phyloP scores from a whole-genome alignment of 2,888 invertebrate genomes.

The Yponomeuta evonymella region DNA sequence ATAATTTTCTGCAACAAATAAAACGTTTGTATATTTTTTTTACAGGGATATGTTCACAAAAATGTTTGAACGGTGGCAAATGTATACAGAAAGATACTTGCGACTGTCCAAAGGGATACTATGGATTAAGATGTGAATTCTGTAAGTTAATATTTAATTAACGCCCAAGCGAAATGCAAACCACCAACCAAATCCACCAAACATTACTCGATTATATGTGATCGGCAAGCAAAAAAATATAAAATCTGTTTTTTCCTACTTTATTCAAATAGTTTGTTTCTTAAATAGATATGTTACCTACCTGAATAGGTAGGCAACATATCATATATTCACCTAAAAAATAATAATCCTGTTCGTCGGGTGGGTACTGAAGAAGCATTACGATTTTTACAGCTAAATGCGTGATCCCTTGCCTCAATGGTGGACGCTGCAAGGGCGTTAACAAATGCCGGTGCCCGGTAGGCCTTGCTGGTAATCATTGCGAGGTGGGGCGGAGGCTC shows the following conservation, averaged over 20 bases:
- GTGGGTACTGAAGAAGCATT: no score
- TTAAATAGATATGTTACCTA: no score
- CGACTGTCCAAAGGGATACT: slow-evolving; percentile 93
- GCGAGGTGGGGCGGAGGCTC: slow-evolving; percentile 88
- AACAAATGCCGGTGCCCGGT: slow-evolving; percentile 92
- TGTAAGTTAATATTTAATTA: slow-evolving; percentile 79
- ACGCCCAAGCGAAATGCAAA: no score
- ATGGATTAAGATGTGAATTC: slow-evolving; percentile 92
- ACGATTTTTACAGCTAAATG: slow-evolving; percentile 82
- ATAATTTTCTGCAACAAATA: slow-evolving; percentile 31
- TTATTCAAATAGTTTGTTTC: no score
- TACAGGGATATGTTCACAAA: slow-evolving; percentile 91
- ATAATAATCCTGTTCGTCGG: no score
- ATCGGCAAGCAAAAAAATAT: no score
- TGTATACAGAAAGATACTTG: slow-evolving; percentile 96
- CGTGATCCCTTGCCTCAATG: slow-evolving; percentile 92
- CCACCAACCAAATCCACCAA: no score
- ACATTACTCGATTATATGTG: no score
- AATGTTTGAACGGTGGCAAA: slow-evolving; percentile 95
- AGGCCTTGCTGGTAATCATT: slow-evolving; percentile 91
- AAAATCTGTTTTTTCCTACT: no score
- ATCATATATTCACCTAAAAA: no score
- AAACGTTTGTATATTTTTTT: slow-evolving; percentile 36
- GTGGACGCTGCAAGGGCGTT: slow-evolving; percentile 91
- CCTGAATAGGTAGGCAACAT: no score